These are phyloP conservation scores for Magallana nippona DNA, from an alignment of 2,888 invertebrate genomes.

Conservation along the genomic window DNA sequence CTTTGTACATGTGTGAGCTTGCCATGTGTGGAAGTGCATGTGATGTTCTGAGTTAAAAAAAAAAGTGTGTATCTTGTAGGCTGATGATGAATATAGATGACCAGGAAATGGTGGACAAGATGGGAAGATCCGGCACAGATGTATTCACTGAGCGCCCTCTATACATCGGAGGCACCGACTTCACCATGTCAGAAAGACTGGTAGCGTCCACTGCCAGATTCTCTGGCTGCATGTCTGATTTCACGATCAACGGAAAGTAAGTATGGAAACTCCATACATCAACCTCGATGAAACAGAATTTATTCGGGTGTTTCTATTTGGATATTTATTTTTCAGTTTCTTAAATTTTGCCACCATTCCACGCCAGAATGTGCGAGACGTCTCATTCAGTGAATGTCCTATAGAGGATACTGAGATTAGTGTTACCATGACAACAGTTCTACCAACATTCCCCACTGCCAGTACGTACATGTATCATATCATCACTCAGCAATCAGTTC, in stretches of 20 bases:
- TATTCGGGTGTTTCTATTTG: background rate
- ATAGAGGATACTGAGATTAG: constrained; percentile 54
- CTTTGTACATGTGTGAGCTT: background rate
- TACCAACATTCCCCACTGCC: background rate
- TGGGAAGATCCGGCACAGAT: constrained; percentile 58
- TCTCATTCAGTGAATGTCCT: constrained; percentile 67
- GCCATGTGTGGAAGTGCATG: too few relatives aligned
- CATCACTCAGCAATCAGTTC: background rate
- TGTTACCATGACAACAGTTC: background rate
- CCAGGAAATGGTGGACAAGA: constrained; percentile 82
- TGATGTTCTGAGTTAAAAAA: too few relatives aligned
- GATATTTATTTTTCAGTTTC: constrained; percentile 66
- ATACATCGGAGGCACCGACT: constrained; percentile 89
- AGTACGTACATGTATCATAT: constrained; percentile 5
- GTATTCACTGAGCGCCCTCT: constrained; percentile 80
- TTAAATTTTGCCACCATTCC: constrained; percentile 86
- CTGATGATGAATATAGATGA: constrained; percentile 93
- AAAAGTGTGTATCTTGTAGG: constrained; percentile 53
- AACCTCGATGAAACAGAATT: too few relatives aligned
- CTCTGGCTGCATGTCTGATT: constrained; percentile 95
- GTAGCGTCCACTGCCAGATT: constrained; percentile 83
- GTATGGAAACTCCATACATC: constrained; percentile 39
- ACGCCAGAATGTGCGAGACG: constrained; percentile 57
- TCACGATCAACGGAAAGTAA: constrained; percentile 90
- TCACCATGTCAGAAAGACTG: constrained; percentile 81